These are phyloP conservation scores for Paramormyrops kingsleyae DNA, from an alignment of 2,113 vertebrate species.

Conservation along the genomic window DNA sequence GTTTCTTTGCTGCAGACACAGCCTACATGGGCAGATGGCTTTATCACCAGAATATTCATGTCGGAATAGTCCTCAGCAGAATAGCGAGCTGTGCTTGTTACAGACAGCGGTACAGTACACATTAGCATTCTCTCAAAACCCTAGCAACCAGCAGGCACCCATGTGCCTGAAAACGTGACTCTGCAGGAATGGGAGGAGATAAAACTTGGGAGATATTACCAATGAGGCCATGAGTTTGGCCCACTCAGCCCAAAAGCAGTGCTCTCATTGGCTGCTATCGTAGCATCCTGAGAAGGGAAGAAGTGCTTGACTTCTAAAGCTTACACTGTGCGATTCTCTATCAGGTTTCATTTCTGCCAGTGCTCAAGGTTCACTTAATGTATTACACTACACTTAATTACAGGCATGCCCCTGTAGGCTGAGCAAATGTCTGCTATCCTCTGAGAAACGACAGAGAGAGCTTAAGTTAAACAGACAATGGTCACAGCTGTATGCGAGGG, in stretches of 20 bases:
- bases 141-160: not conserved
- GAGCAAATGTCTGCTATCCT: not conserved
- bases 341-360: not conserved
- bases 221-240: not conserved
- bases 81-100: not conserved
- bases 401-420: not conserved
- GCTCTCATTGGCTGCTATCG: not conserved
- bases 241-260: not conserved
- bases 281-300: not conserved
- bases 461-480: not conserved
- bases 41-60: conserved; percentile 29
- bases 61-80: conserved; percentile 5
- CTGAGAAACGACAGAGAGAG: not conserved
- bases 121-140: not conserved
- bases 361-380: not conserved
- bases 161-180: not conserved
- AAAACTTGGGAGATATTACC: not conserved
- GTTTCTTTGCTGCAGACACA: conserved; percentile 5
- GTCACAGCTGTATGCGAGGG: not conserved
- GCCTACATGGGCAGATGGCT: conserved; percentile 10
- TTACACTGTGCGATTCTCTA: not conserved
- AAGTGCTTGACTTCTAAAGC: not conserved
- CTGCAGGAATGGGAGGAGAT: not conserved
- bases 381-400: not conserved
- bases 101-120: not conserved